These are phyloP conservation scores for Synaphobranchus kaupii DNA, from an alignment of 2,797 vertebrate species.

Conservation along the genomic window DNA sequence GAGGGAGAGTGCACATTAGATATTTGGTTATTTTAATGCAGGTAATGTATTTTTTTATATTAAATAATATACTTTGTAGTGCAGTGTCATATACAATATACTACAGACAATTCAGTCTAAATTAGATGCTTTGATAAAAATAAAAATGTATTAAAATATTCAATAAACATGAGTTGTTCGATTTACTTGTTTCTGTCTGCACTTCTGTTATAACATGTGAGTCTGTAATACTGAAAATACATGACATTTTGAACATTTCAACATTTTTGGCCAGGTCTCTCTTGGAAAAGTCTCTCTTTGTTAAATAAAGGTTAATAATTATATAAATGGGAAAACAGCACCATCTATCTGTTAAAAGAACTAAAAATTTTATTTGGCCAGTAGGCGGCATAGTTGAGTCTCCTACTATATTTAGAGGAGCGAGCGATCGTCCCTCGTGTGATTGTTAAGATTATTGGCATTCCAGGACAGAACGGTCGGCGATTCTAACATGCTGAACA, in stretches of 20 bases:
- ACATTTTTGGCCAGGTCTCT: too few species aligned
- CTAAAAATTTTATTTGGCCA: background rate
- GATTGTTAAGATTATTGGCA: conserved; percentile 21
- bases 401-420: conserved; percentile 9
- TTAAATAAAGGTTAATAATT: background rate
- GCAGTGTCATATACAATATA: conserved; percentile 5
- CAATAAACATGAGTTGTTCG: background rate
- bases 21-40: background rate
- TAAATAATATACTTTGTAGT: background rate
- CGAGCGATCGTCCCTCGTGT: background rate
- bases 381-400: conserved; percentile 12
- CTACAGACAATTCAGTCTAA: background rate
- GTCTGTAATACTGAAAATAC: background rate
- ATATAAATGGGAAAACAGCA: background rate
- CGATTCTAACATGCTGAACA: background rate
- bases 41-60: background rate
- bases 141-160: background rate
- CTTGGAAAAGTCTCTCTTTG: too few species aligned
- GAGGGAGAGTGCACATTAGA: background rate
- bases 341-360: conserved; percentile 14
- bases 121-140: background rate
- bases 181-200: conserved; percentile 6
- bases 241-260: background rate
- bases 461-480: conserved; percentile 17
- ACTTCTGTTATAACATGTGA: background rate